Evolutionary conservation across 2,113 vertebrate genomes (phyloP), one percentile per base, ranked within the genome.

Genomic region (Scomber scombrus): DNA sequence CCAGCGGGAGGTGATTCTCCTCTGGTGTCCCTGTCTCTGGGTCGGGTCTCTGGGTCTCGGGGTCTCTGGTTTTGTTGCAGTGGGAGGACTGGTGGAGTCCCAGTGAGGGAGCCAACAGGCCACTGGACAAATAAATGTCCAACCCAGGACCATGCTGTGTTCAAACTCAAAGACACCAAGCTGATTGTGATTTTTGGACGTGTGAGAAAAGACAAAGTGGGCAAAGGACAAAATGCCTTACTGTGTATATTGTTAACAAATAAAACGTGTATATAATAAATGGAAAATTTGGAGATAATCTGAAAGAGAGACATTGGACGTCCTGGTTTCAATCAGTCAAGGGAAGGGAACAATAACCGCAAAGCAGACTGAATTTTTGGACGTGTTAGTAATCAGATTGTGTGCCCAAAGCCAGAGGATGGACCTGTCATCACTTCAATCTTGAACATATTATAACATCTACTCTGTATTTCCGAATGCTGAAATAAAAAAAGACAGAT

Each of bases 391-490:
- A 29, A 84, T 47, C 14, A 0, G 29, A 18, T 47, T 46, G 47
- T 73, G 50, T 40, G 5, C 12, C 12, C 4, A 40, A 3, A 7
- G 31, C 34, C 55, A 34, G 23, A 57, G 3, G 23, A 13, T 58
- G 54, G 54, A 51, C 45, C 45, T 43, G 72, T 43, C 26, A 75
- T 50, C 55, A 56, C 34, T 78, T 75, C 23, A 8, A 14, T 18
- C 40, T 31, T 18, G 0, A 47, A 61, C 56, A 40, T 3, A 34
- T 18, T 50, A 2, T 4, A 55, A 10, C 15, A 6, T 29, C 16
- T 3, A 0, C 14, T 54, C 21, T 47, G 58, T n/a, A n/a, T 54
- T 11, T 19, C n/a, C 34, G 16, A 43, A 47, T 14, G 0, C 0
- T 57, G 9, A 43, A 73, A 14, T 18, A 67, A 18, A 12, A 6